Evolutionary conservation across 1,140 invertebrate genomes (phyloP).

Genomic region (Geopemphigus sp.): DNA sequence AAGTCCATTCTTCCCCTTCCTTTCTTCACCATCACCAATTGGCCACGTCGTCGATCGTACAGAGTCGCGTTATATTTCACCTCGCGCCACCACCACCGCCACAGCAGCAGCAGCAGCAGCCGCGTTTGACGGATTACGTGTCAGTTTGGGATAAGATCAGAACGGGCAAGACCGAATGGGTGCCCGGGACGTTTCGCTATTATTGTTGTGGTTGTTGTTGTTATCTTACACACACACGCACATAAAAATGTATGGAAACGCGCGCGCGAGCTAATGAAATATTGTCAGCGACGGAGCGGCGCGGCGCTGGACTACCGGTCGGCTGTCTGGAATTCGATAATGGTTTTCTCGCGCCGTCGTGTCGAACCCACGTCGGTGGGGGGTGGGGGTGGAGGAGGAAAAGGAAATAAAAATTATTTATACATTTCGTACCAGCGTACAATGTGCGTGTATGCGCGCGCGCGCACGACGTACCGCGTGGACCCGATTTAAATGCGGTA

Average conservation of each 20-base stretch:
- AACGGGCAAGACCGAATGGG: not conserved
- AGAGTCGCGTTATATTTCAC: constrained; percentile 2
- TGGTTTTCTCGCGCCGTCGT: constrained; percentile 37
- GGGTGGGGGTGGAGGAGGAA: not conserved
- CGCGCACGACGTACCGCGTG: not conserved
- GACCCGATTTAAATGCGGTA: constrained; percentile 31
- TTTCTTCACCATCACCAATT: too few relatives aligned
- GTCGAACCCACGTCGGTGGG: constrained; percentile 13
- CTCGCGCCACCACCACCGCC: not conserved
- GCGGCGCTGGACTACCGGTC: constrained; percentile 40
- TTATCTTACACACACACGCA: constrained; percentile 6
- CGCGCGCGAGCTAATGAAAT: constrained; percentile 31
- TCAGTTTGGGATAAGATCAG: constrained; percentile 37
- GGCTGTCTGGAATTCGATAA: constrained; percentile 46
- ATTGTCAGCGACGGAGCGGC: constrained; percentile 24
- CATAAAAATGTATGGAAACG: not conserved
- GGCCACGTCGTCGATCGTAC: not conserved
- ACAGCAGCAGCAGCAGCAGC: too few relatives aligned
- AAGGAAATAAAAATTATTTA: constrained; percentile 27
- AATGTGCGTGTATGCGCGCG: not conserved
- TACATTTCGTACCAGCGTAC: not conserved
- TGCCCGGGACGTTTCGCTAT: constrained; percentile 21
- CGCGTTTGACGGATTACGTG: constrained; percentile 41
- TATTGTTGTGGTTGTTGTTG: constrained; percentile 19
- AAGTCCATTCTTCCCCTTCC: too few relatives aligned